Base-by-base conservation (phyloP, 1,140 invertebrate species). In the Brevipalpus yothersi region DNA sequence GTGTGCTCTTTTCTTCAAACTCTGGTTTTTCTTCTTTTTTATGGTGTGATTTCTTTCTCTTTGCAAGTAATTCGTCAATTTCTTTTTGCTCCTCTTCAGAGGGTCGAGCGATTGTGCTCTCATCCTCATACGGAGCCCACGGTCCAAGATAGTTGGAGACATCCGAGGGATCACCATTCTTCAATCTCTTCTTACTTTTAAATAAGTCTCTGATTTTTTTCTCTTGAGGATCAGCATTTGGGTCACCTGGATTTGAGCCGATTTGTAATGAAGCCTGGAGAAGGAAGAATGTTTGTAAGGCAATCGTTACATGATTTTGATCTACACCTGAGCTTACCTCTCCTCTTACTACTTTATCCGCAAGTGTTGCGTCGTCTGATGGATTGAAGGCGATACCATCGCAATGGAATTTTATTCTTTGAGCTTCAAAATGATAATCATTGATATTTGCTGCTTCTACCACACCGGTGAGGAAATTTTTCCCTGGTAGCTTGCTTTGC, bases 381-480 rank as follows among this genome's bases (percentile, higher is more conserved):
- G 77, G 76, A 68, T 78, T 73, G 55, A 72, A 54, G 12, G 77
- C 75, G 68, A 75, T 76, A 47, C 76, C 76, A 69, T 61, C 60
- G 61, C 61, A 53, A 55, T 62, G 62, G 72, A 98, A 99, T 12
- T 91, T 97, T 68, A 90, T 76, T 63, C 94, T 77, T 69, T 99
- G 92, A 70, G 88, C 92, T 73, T 99, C 94, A 79, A 99, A 99
- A 66, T 96, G 86, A 73, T 97, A 98, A 66, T 89, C 85, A 73
- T 82, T 95, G 40, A 99, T 80, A 72, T 95, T 86, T 5, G 92
- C 88, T 65, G 83, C 79, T 70, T 99, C 95, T 5, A 95, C 84
- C 76, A 81, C 94, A 13, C 94, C 95, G 31, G 92, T 82, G 0
- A 98, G 72, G 61, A 84, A 93, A 70, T 98, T 99, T 69, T 88